phyloP scores from a whole-genome alignment of 2,113 vertebrate species.

The Eclectus roratus region DNA sequence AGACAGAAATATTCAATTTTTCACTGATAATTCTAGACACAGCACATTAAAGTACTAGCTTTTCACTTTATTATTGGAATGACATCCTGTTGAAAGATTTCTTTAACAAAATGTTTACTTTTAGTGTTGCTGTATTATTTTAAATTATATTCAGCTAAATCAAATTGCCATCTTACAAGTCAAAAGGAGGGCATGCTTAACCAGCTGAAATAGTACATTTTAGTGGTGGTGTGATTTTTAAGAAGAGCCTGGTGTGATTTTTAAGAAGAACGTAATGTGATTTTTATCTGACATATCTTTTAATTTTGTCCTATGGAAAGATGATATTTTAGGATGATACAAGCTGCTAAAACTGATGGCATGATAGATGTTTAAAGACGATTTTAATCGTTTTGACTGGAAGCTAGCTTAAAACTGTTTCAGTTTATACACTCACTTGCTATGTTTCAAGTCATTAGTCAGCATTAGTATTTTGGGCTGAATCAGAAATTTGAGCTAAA shows the following conservation, averaged over 20 bases:
- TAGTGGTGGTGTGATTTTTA: background rate
- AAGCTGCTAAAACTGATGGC: background rate
- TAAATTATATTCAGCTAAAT: background rate
- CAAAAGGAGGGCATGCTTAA: background rate
- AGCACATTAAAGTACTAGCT: background rate
- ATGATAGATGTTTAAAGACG: background rate
- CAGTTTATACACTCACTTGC: background rate
- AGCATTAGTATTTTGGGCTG: background rate
- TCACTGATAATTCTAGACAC: background rate
- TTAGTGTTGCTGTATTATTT: background rate
- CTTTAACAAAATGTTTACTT: background rate
- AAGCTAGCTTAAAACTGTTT: background rate
- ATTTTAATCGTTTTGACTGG: background rate
- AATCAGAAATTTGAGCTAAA: constrained; percentile 9
- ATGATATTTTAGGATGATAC: background rate
- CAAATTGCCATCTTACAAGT: fast-evolving
- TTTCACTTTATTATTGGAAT: background rate
- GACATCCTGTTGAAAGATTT: background rate
- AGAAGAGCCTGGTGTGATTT: background rate
- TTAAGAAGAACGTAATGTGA: background rate
- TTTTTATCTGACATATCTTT: background rate
- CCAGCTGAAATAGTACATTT: background rate
- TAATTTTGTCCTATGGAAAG: background rate
- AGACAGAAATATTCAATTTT: background rate
- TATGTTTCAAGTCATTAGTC: background rate